Evolutionary conservation across 2,888 invertebrate genomes (phyloP).

Genomic region (Phania funesta): DNA sequence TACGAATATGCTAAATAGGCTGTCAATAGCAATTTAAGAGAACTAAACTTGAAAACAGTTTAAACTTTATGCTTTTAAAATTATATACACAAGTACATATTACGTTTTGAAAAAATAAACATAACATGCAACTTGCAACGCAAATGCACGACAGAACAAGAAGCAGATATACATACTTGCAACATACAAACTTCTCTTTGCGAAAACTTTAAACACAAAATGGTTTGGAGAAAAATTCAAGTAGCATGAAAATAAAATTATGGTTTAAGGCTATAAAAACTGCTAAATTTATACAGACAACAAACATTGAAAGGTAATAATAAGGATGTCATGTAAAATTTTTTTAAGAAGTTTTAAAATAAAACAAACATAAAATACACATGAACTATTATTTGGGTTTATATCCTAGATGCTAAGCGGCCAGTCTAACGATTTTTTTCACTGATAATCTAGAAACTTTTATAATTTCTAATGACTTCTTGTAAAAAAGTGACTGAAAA

Average conservation of each 20-base stretch:
- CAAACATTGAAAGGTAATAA: constrained; percentile 63
- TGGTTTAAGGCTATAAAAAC: constrained; percentile 65
- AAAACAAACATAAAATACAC: constrained; percentile 7
- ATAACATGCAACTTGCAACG: not conserved
- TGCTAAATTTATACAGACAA: constrained; percentile 60
- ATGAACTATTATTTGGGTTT: too few relatives aligned
- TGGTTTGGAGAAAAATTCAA: constrained; percentile 47
- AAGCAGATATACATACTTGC: not conserved
- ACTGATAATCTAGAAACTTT: too few relatives aligned
- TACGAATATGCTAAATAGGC: constrained; percentile 63
- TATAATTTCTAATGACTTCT: not conserved
- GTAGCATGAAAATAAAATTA: constrained; percentile 66
- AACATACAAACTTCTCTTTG: not conserved
- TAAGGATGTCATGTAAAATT: constrained; percentile 63
- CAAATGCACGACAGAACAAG: constrained; percentile 5
- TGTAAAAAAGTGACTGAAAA: not conserved
- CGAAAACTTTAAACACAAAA: not conserved
- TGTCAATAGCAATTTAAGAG: constrained; percentile 69
- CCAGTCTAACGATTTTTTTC: too few relatives aligned
- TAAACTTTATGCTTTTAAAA: constrained; percentile 15
- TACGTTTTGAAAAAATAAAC: not conserved
- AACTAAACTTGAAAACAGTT: constrained; percentile 65
- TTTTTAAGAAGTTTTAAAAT: constrained; percentile 13
- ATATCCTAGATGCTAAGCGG: too few relatives aligned
- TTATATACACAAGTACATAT: too few relatives aligned